Percentiles rank a stretch among this genome's conserved stretches.
phyloP scores from a whole-genome alignment of 2,888 invertebrate genomes.

The Antheraea assamensis region DNA sequence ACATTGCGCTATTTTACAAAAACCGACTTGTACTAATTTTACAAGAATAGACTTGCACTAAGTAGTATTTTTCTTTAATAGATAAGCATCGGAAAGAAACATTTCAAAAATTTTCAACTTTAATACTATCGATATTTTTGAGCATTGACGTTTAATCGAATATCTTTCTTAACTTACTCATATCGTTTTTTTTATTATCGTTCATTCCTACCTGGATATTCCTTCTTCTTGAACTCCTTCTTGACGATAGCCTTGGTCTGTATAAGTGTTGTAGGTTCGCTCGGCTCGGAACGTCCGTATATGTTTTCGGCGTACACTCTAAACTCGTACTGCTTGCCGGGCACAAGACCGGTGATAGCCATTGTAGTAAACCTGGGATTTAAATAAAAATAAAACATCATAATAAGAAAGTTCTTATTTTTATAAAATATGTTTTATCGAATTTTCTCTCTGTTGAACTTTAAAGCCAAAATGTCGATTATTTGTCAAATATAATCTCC shows the following conservation, averaged over 20 bases:
- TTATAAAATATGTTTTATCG: neutral
- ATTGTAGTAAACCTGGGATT: slow-evolving; percentile 90
- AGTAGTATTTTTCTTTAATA: too few relatives aligned
- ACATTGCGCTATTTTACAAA: too few relatives aligned
- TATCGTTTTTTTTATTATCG: neutral
- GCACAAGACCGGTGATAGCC: slow-evolving; percentile 94
- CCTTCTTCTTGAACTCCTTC: slow-evolving; percentile 89
- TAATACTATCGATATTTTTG: neutral
- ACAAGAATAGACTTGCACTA: too few relatives aligned
- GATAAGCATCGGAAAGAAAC: too few relatives aligned
- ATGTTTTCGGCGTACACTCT: slow-evolving; percentile 98
- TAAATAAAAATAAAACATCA: neutral
- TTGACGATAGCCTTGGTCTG: slow-evolving; percentile 91
- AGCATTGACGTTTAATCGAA: neutral
- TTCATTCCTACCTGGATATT: slow-evolving; percentile 84
- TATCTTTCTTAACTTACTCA: too few relatives aligned
- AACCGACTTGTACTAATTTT: too few relatives aligned
- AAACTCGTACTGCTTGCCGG: slow-evolving; percentile 98
- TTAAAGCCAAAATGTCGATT: too few relatives aligned
- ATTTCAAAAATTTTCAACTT: too few relatives aligned
- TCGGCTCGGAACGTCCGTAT: slow-evolving; percentile 97
- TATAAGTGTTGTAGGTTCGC: slow-evolving; percentile 92
- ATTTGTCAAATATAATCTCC: too few relatives aligned
- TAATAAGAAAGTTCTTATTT: neutral
- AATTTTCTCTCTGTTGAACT: neutral